Conservation (phyloP, 92 coral and sea anemone species). For the Heliopora coerulea region DNA sequence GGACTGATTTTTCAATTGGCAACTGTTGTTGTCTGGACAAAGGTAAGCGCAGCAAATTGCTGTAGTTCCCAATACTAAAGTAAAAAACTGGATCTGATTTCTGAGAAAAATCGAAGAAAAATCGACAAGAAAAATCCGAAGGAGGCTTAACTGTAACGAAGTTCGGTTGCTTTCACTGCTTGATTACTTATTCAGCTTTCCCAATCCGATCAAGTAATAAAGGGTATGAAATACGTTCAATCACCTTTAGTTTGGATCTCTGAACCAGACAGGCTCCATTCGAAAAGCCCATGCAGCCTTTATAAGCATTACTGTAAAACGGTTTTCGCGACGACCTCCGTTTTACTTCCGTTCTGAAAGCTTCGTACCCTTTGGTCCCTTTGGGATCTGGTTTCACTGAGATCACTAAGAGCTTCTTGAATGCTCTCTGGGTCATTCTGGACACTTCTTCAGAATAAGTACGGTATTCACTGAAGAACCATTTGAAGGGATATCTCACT, state of each 20-base stretch:
- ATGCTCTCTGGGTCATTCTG: constrained; percentile 4
- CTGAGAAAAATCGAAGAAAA: too few relatives aligned
- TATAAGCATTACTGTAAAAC: constrained; percentile 68
- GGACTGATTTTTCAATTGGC: too few relatives aligned
- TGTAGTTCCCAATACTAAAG: too few relatives aligned
- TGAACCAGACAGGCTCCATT: neutral
- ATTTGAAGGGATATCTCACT: constrained; percentile 63
- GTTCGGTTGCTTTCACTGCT: neutral
- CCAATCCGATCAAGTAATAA: neutral
- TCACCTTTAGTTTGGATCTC: constrained; percentile 14
- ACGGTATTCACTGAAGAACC: constrained; percentile 80
- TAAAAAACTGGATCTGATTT: too few relatives aligned
- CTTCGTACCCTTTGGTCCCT: constrained; percentile 43
- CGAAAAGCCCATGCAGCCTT: constrained; percentile 49
- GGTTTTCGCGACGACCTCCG: constrained; percentile 62
- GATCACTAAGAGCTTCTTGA: constrained; percentile 10
- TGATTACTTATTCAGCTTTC: neutral
- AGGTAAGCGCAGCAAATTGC: too few relatives aligned
- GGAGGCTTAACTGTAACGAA: too few relatives aligned
- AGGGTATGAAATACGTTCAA: neutral
- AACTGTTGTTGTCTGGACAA: too few relatives aligned
- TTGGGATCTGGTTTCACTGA: constrained; percentile 65
- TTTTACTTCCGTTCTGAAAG: constrained; percentile 65
- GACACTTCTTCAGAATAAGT: constrained; percentile 1
- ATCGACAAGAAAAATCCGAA: too few relatives aligned